Conservation (phyloP, 2,113 vertebrate genomes). For the Gulo gulo region DNA sequence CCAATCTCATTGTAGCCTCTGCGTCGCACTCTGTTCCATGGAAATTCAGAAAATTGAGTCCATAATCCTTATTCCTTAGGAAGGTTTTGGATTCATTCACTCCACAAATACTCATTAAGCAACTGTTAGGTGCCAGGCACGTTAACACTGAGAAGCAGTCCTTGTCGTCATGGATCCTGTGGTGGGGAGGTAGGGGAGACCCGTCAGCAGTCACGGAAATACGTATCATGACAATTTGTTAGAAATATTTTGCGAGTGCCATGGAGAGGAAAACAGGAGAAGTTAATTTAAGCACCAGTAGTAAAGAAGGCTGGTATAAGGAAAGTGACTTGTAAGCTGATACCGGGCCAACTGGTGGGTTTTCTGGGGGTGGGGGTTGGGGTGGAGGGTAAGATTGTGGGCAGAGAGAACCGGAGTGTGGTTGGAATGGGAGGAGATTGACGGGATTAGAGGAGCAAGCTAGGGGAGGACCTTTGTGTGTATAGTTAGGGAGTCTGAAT, state of each 20-base stretch:
- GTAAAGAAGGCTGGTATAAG: neutral
- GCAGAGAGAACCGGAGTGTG: neutral
- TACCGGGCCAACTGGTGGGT: neutral
- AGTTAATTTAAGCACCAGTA: neutral
- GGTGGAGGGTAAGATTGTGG: accelerated
- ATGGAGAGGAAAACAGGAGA: neutral
- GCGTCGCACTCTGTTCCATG: neutral
- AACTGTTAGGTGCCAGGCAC: neutral
- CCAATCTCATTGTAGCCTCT: neutral
- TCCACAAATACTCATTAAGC: neutral
- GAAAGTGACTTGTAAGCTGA: neutral
- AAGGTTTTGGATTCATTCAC: neutral
- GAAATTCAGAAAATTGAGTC: neutral
- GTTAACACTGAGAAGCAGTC: neutral
- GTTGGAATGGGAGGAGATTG: neutral
- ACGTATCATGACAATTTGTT: neutral
- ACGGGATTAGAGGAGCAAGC: neutral
- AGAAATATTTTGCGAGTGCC: neutral
- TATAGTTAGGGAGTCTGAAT: neutral
- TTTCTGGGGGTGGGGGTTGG: too few species aligned
- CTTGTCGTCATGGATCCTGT: neutral
- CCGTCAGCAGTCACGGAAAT: neutral
- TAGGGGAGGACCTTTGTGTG: neutral
- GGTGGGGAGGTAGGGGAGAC: neutral
- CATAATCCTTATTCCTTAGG: neutral